These are phyloP conservation scores for Lucinisca nassula DNA, from an alignment of 2,888 invertebrate species.

Conservation along the genomic window DNA sequence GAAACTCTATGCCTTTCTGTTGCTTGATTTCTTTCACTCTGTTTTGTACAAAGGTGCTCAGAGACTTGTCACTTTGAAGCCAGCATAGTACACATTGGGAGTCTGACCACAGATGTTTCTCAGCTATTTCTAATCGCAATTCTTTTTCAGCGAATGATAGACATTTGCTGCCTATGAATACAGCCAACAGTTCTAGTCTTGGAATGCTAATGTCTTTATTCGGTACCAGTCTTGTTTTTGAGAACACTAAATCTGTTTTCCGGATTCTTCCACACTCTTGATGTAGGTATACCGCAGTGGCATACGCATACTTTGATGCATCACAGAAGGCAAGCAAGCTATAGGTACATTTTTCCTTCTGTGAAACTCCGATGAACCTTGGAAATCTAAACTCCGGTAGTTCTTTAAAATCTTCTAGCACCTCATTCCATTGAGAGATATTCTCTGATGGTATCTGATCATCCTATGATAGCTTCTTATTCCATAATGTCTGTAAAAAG, in stretches of 20 bases:
- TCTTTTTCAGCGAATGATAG: constrained; percentile 2
- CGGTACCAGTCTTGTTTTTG: constrained; percentile 31
- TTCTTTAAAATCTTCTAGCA: background rate
- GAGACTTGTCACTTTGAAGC: background rate
- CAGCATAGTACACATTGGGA: constrained; percentile 11
- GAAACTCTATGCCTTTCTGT: background rate
- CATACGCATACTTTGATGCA: constrained; percentile 25
- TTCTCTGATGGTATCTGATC: background rate
- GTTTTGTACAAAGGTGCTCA: background rate
- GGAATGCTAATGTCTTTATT: constrained; percentile 19
- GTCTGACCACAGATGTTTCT: constrained; percentile 9
- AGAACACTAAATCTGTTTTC: constrained; percentile 10
- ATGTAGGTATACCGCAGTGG: constrained; percentile 12
- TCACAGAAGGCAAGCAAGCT: constrained; percentile 17
- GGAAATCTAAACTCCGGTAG: background rate
- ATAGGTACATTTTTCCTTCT: background rate
- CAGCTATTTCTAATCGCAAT: background rate
- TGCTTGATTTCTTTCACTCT: constrained; percentile 13
- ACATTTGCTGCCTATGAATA: constrained; percentile 3
- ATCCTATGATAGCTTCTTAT: constrained; percentile 4
- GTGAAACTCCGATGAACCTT: background rate
- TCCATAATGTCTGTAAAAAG: constrained; percentile 16
- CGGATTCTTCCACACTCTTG: background rate
- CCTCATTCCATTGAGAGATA: background rate
- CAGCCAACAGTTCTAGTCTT: constrained; percentile 11